Evolutionary conservation across 2,888 invertebrate genomes (phyloP).

Genomic region (Thecocarcelia acutangulata): DNA sequence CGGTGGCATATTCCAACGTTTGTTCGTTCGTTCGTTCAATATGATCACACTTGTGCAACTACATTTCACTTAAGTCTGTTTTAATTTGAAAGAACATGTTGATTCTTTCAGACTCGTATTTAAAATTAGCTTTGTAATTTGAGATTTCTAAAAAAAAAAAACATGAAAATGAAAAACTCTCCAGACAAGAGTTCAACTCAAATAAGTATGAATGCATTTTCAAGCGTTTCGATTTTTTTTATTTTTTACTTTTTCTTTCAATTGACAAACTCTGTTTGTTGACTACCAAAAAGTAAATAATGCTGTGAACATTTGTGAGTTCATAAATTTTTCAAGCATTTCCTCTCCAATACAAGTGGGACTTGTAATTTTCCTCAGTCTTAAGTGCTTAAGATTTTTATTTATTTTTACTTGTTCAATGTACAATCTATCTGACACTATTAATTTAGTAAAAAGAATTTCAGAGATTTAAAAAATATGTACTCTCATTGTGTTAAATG

Average conservation of each 20-base stretch:
- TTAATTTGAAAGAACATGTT: slow-evolving; percentile 42
- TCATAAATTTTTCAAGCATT: slow-evolving; percentile 66
- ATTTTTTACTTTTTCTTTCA: slow-evolving; percentile 25
- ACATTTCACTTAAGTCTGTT: slow-evolving; percentile 12
- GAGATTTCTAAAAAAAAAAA: slow-evolving; percentile 48
- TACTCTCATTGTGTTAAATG: slow-evolving; percentile 62
- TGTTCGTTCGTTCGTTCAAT: slow-evolving; percentile 16
- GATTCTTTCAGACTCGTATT: slow-evolving; percentile 25
- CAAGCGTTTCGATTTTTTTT: slow-evolving; percentile 50
- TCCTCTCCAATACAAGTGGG: slow-evolving; percentile 50
- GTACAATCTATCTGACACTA: slow-evolving; percentile 59
- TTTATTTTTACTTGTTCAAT: slow-evolving; percentile 41
- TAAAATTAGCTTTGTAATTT: slow-evolving; percentile 70
- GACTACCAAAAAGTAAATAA: slow-evolving; percentile 54
- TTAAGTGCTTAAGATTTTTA: slow-evolving; percentile 41
- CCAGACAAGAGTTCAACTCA: slow-evolving; percentile 27
- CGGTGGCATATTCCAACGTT: slow-evolving; percentile 23
- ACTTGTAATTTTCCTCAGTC: slow-evolving; percentile 32
- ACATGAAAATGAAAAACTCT: slow-evolving; percentile 56
- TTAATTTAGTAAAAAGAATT: slow-evolving; percentile 43
- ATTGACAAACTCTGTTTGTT: slow-evolving; percentile 31
- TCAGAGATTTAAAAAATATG: slow-evolving; percentile 22
- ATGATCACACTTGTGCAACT: slow-evolving; percentile 59
- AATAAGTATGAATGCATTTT: slow-evolving; percentile 56
- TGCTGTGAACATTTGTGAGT: slow-evolving; percentile 69